Percentiles rank a stretch among this genome's conserved stretches.
Evolutionary conservation across 2,888 invertebrate genomes (phyloP).

Genomic region (Aleiodes leptofemur): DNA sequence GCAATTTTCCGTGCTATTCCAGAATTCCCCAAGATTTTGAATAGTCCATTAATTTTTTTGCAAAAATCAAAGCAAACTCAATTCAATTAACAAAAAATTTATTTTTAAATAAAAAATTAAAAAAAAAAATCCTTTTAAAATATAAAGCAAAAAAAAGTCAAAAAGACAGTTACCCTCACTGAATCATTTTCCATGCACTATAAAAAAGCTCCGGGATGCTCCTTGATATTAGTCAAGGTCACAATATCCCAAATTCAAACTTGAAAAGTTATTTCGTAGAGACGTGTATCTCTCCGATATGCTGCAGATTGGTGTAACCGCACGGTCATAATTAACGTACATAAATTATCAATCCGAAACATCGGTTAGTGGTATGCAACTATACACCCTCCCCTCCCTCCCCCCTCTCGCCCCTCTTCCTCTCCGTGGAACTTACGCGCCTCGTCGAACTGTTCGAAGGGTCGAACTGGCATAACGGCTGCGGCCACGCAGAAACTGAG

Average conservation of each 20-base stretch:
- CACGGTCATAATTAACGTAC: constrained; percentile 73
- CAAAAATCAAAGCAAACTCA: no score
- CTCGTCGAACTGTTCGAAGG: constrained; percentile 43
- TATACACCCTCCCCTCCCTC: constrained; percentile 43
- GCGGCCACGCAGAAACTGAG: constrained; percentile 39
- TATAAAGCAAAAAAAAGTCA: no score
- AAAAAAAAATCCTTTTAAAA: no score
- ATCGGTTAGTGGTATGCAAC: constrained; percentile 67
- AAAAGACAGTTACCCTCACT: no score
- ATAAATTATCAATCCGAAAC: constrained; percentile 74
- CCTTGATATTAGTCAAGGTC: neutral
- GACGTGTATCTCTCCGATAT: constrained; percentile 38
- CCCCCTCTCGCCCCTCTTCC: constrained; percentile 39
- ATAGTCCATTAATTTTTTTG: no score
- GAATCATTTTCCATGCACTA: no score
- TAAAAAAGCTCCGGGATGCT: no score
- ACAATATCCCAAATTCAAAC: neutral
- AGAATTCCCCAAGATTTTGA: no score
- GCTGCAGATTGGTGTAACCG: constrained; percentile 59
- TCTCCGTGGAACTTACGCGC: constrained; percentile 54
- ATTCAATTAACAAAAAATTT: no score
- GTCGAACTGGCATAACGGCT: constrained; percentile 38
- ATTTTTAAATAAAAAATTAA: no score
- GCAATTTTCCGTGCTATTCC: no score
- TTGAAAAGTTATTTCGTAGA: constrained; percentile 24